Base-by-base conservation (phyloP, 1,140 invertebrate species). In the Hylaeus volcanicus region DNA sequence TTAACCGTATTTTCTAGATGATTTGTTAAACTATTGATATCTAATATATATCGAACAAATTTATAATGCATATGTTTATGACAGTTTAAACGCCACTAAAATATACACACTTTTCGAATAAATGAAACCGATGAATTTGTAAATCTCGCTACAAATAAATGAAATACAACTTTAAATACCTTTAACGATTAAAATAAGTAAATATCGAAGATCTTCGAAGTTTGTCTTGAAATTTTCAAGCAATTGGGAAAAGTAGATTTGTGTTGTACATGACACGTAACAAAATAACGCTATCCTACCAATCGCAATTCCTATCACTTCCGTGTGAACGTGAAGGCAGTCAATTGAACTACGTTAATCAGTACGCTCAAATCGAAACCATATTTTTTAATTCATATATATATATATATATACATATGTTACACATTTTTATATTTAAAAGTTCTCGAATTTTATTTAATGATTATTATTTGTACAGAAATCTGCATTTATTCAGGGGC, bases 211-310 rank as follows among this genome's bases (percentile, higher is more conserved):
- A 63, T 84, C 12, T 58, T 48, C 15, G n/a, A 51, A 58, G n/a
- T 43, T 43, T 37, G 66, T 60, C 58, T 51, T 26, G 51, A n/a
- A 9, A 15, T 58, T 15, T 45, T 86, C 64, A 85, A 58, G 70
- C 74, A 37, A 61, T 69, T 2, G n/a, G 56, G 51, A 66, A 81
- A 86, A 61, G 51, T 39, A 70, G 64, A 81, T 77, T 85, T 71
- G 48, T 48, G 69, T 51, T 51, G 11, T 69, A 77, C 74, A 84
- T 84, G 84, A 85, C 84, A 85, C 82, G 84, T 84, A 84, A 82
- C 60, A 63, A 81, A 70, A 81, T 61, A 69, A 68, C 69, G 79
- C 56, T 75, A 75, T 64, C 64, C 73, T 75, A 80, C 73, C 73
- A 80, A 80, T 60, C 56, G 63, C 53, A 68, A 68, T 61, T 74